Evolutionary conservation across 2,113 vertebrate genomes (phyloP).

Genomic region (Bettongia penicillata): DNA sequence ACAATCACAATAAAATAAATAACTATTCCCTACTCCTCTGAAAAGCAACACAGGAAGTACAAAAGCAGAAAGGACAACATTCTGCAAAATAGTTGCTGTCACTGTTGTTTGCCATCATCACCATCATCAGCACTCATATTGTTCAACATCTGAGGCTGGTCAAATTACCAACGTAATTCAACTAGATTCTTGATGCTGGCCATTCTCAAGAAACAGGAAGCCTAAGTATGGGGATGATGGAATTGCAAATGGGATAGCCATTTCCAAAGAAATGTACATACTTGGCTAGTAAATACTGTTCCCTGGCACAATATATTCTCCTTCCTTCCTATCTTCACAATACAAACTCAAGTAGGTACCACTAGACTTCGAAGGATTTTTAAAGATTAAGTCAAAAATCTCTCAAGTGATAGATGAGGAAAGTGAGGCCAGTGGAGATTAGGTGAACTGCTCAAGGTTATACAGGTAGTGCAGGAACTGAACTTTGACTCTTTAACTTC

Average conservation of each 20-base stretch:
- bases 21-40: not conserved
- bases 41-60: not conserved
- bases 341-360: not conserved
- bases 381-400: too few species aligned
- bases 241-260: not conserved
- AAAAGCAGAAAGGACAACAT: not conserved
- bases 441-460: not conserved
- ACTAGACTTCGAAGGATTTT: too few species aligned
- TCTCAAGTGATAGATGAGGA: not conserved
- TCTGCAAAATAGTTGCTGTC: not conserved
- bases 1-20: constrained; percentile 38
- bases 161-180: not conserved
- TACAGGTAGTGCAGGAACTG: not conserved
- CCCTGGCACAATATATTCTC: too few species aligned
- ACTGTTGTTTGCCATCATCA: not conserved
- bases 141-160: not conserved
- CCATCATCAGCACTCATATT: not conserved
- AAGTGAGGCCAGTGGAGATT: not conserved
- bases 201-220: not conserved
- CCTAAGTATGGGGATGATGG: not conserved
- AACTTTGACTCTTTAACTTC: not conserved
- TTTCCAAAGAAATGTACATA: not conserved
- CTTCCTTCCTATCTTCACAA: not conserved
- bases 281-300: not conserved
- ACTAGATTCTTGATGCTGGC: not conserved